Base-by-base conservation (phyloP, 2,113 vertebrate genomes). In the Mastomys coucha region DNA sequence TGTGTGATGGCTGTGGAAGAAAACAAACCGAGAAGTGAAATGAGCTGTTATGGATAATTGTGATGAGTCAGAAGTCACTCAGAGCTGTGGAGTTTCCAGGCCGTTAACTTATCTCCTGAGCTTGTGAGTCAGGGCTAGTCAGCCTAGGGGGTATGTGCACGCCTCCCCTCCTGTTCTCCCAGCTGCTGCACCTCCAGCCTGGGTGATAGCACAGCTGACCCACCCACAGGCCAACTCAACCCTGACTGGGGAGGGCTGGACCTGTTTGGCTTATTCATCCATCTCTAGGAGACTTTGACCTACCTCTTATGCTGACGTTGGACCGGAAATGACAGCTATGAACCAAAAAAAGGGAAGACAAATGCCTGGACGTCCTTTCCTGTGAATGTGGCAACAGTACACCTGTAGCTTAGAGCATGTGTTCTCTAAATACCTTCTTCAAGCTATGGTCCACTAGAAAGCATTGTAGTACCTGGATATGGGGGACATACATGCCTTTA, bases 1-100 rank as follows among this genome's bases (percentile, higher is more conserved):
- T 10, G 65, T 16, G 53, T 8, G 1, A 22, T 17, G 28, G 24
- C 56, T 0, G 22, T 12, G 26, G 60, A 81, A 73, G 73, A 75
- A 85, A 91, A 39, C 19, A 81, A 88, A 26, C 28, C 1, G 7
- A 92, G 36, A 42, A 70, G 67, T 7, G 22, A 91, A 88, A 49
- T 31, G 67, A 94, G 67, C 56, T 19, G 73, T 65, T 82, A 2
- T 1, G 60, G 85, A 6, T 73, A 53, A 89, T 49, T 10, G 53
- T 53, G n/a, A 1, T 98, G 97, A 98, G 97, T 97, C 97, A 97
- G 95, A 65, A 28, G 73, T 51, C 89, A 45, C 0, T 63, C 87
- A 87, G 77, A 80, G 58, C 49, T 14, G 14, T 42, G 97, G 93
- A 93, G 91, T 97, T 97, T 98, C 97, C 97, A 94, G 36, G 89